Base-by-base conservation (phyloP, 2,888 invertebrate genomes). In the Ametastegia equiseti region DNA sequence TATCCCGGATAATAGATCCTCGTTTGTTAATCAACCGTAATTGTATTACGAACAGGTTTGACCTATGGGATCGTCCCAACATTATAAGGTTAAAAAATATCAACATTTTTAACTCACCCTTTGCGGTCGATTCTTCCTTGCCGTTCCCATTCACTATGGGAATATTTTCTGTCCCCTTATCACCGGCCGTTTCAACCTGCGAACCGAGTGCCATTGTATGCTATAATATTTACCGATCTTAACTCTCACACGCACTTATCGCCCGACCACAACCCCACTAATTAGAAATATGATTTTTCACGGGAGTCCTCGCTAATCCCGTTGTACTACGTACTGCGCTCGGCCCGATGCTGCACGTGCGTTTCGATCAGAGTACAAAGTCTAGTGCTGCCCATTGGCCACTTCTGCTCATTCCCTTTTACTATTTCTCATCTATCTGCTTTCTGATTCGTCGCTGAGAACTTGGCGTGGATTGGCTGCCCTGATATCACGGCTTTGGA, bases 181-280 rank as follows among this genome's bases (percentile, higher is more conserved):
- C 91, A 81, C 89, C 85, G 84, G 88, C 87, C 81, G 88, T 88
- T 84, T 92, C 92, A 82, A 92, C 90, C 85, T 92, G 91, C 83
- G 92, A 90, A 81, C 91, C 92, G 84, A 92, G 89, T 89, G 92
- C 92, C 92, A 92, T 92, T 84, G 81, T 84, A 82, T 77, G 54
- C 42, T 42, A 36, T n/a, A n/a, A n/a, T n/a, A 60, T 79, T 71
- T 54, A 77, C 80, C 54, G 47, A 81, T 50, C 36, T n/a, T 42
- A 69, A 60, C 54, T 47, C 33, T 73, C 60, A 42, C 57, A 80
- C 82, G 60, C 78, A 57, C 39, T 60, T 45, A 9, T 30, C 33
- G 13, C 15, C 42, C 27, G 27, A 54, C 19, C 60, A 78, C 42
- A 42, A 78, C 54, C 75, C 54, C 75, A 75, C 75, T 27, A 15